Evolutionary conservation across 2,888 invertebrate genomes (phyloP), one percentile per base, ranked within the genome.

Genomic region (Azorinus chamasolen): DNA sequence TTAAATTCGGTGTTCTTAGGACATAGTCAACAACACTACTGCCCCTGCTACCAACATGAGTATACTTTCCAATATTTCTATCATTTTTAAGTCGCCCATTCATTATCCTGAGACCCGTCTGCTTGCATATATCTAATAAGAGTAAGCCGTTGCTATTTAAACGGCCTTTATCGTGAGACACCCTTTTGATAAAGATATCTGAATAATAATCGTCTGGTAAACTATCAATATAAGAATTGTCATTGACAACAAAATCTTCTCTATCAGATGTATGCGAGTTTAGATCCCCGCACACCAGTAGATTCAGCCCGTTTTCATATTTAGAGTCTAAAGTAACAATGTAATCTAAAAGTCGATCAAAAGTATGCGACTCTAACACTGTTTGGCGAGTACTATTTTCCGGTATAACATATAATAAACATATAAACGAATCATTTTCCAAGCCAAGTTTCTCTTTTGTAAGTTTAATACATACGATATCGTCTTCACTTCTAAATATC

Each of bases 171-270:
- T 68, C 59, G 43, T 58, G 41, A 25, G 58, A 51, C 22, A 32
- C 24, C 1, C 64, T 25, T 16, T 16, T 3, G n/a, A 27, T 16
- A 24, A 27, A 1, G 10, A 18, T 20, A 41, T 58, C 59, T 5
- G 18, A 16, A 16, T 16, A 16, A 45, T 68, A 68, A 32, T 59
- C 68, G 3, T 53, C 53, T 5, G 68, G 59, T 20, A 64, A 14
- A 43, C 55, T 32, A 24, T 41, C 59, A 27, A 57, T n/a, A 16
- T 14, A n/a, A 58, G 18, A n/a, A 51, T 1, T 50, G 22, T 68
- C 66, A 55, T 68, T 54, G n/a, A 25, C 2, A 18, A 68, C 66
- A 68, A 41, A 68, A 59, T 68, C 66, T 3, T 22, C 27, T 18
- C 22, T 24, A 4, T 68, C 25, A 12, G 50, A 39, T 3, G 37